Evolutionary conservation across 1,140 invertebrate genomes (phyloP).

Genomic region (Heliconius nattereri): DNA sequence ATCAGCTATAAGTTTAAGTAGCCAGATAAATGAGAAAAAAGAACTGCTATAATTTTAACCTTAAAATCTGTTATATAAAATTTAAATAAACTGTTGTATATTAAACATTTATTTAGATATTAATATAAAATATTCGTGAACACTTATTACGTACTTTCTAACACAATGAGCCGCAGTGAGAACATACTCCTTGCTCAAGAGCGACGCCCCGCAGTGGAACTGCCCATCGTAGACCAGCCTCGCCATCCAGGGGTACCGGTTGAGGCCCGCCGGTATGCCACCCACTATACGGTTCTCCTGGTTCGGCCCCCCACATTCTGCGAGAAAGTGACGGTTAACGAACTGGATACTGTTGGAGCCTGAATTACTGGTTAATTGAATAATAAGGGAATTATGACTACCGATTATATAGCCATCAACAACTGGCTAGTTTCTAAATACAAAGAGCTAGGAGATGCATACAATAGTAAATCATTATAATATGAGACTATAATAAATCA

Average conservation of each 20-base stretch:
- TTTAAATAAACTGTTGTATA: not conserved
- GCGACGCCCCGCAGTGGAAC: slow-evolving; percentile 93
- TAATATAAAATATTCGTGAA: not conserved
- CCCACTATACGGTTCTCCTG: slow-evolving; percentile 88
- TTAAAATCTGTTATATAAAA: not conserved
- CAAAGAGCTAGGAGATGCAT: not conserved
- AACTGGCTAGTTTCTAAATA: not conserved
- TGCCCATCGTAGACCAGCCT: slow-evolving; percentile 91
- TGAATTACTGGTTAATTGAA: slow-evolving; percentile 33
- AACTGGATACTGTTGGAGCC: slow-evolving; percentile 34
- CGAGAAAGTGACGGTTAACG: slow-evolving; percentile 56
- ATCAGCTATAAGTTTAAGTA: too few relatives aligned
- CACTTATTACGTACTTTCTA: slow-evolving; percentile 78
- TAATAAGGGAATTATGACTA: slow-evolving; percentile 36
- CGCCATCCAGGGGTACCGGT: slow-evolving; percentile 94
- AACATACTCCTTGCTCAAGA: slow-evolving; percentile 88
- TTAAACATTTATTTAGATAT: not conserved
- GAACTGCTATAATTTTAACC: not conserved
- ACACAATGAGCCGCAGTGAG: slow-evolving; percentile 87
- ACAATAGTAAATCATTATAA: not conserved
- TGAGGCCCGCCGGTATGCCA: slow-evolving; percentile 88
- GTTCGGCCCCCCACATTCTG: slow-evolving; percentile 87
- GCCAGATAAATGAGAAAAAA: too few relatives aligned
- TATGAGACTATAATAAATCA: not conserved
- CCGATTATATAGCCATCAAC: slow-evolving; percentile 8